Conservation (phyloP, 2,797 vertebrate genomes). For the Taeniopygia guttata region DNA sequence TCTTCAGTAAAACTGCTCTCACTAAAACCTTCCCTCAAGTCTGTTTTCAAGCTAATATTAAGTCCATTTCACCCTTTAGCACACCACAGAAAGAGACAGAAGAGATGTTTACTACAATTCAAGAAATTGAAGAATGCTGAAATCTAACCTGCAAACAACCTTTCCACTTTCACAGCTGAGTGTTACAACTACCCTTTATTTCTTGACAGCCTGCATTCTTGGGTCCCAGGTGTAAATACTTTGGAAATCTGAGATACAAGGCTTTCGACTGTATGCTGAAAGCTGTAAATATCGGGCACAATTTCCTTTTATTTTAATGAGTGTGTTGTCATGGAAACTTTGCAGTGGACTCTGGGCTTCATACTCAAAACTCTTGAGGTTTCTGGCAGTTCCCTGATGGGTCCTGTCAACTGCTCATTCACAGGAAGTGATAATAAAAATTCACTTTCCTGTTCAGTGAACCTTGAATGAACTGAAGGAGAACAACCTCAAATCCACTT, state of each 20-base stretch:
- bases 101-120: not conserved
- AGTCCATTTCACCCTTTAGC: constrained; percentile 1
- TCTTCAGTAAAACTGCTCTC: not conserved
- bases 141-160: constrained; percentile 57
- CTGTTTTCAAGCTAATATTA: not conserved
- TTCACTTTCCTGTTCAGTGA: constrained; percentile 62
- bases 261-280: constrained; percentile 31
- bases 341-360: constrained; percentile 35
- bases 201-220: constrained; percentile 30
- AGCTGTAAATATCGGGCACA: constrained; percentile 46
- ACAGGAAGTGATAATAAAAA: constrained; percentile 68
- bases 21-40: not conserved
- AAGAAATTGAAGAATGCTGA: not conserved
- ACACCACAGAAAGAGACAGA: not conserved
- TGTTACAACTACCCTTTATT: constrained; percentile 38
- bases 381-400: constrained; percentile 61
- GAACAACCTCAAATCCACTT: constrained; percentile 43
- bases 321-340: constrained; percentile 62
- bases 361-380: constrained; percentile 53
- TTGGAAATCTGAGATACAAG: constrained; percentile 17
- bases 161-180: constrained; percentile 34
- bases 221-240: constrained; percentile 50
- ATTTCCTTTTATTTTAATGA: constrained; percentile 67
- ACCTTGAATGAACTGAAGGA: constrained; percentile 58
- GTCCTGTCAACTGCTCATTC: constrained; percentile 62